Evolutionary conservation across 2,888 invertebrate species (phyloP), one percentile per base, ranked within the genome.

Genomic region (Andrena dorsata): DNA sequence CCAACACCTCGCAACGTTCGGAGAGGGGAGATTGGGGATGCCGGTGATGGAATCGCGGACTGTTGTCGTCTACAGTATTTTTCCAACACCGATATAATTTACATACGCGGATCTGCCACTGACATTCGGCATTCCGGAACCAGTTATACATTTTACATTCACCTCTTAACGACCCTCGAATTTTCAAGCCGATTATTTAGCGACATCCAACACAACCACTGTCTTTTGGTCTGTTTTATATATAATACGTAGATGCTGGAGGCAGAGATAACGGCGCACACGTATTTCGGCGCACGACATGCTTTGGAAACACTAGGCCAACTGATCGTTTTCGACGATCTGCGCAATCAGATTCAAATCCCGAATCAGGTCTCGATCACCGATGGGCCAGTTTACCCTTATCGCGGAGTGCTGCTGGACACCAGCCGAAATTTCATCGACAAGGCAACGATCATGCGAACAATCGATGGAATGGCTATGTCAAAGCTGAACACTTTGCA

Each of bases 401-500:
- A 98, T 94, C 95, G 99, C 90, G 99, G 99, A 0, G 93, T 99
- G 6, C 95, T 98, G 58, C 93, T 99, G 71, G 99, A 99, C 93
- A 98, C 99, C 0, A 95, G 98, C 0, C 95, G 99, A 51, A 99
- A 99, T 93, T 99, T 96, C 92, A 95, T 97, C 88, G 95, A 96
- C 10, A 95, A 97, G 8, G 95, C 96, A 0, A 94, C 96, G 0
- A 97, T 98, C 79, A 96, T 97, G 90, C 94, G 95, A 20, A 97
- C 97, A 10, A 95, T 99, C 89, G 98, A 98, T 90, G 98, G 96
- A 0, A 98, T 99, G 98, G 96, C 97, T 0, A 96, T 97, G 92
- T 97, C 97, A 35, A 99, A 99, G 93, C 92, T 99, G 89, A 99
- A 99, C 92, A 97, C 97, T 0, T 97, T 99, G 94, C 99, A 99